phyloP scores from a whole-genome alignment of 2,113 vertebrate genomes.

The Chionis minor region DNA sequence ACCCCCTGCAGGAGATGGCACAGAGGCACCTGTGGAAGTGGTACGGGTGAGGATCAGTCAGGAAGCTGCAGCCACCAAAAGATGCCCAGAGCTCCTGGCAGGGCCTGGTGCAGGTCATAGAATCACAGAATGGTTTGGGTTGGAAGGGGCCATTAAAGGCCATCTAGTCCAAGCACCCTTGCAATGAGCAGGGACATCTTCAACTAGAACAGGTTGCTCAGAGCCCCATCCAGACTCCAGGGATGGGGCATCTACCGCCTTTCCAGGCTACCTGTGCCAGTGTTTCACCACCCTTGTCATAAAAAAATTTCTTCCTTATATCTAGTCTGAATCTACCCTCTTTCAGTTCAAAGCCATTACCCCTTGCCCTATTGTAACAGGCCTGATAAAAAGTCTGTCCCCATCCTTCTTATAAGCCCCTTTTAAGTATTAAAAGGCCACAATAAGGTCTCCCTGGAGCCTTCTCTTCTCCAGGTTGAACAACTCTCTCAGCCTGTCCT shows the following conservation, averaged over 20 bases:
- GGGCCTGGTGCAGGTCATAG: too few species aligned
- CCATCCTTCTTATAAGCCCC: neutral
- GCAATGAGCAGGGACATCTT: too few species aligned
- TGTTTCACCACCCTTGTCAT: neutral
- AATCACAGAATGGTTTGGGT: neutral
- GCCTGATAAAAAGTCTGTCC: neutral
- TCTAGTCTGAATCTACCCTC: neutral
- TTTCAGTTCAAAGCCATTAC: neutral
- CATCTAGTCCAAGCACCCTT: too few species aligned
- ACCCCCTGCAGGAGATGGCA: neutral
- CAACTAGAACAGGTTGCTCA: neutral
- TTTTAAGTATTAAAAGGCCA: neutral
- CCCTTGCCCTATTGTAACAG: neutral
- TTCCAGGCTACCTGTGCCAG: neutral
- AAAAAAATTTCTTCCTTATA: neutral
- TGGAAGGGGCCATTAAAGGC: neutral
- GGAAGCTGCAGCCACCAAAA: neutral
- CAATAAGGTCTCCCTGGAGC: accelerated
- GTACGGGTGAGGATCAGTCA: neutral
- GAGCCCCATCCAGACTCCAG: neutral
- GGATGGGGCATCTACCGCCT: neutral
- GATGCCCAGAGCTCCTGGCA: neutral
- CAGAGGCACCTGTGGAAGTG: neutral
- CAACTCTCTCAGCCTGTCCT: neutral
- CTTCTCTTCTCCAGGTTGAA: neutral